A percentile compares a stretch with the other conserved stretches of the same genome.
Conservation (phyloP, 2,888 invertebrate genomes). For the Diaprepes abbreviatus region DNA sequence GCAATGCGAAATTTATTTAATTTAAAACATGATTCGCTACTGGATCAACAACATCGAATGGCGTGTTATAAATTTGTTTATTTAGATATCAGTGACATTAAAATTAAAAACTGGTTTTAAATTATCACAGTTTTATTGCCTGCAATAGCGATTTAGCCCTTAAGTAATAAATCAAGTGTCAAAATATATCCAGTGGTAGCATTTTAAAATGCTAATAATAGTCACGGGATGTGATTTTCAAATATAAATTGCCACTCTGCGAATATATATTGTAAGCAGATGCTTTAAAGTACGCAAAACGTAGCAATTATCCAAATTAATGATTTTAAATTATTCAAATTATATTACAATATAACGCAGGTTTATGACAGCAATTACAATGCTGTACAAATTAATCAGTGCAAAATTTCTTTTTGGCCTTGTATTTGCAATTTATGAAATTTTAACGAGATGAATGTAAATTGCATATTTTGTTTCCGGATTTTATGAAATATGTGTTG, state of each 20-base stretch:
- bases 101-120: slow-evolving; percentile 19
- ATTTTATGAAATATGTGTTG: slow-evolving; percentile 9
- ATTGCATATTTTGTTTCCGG: slow-evolving; percentile 5
- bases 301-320: slow-evolving; percentile 46
- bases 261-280: slow-evolving; percentile 48
- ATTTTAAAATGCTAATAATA: slow-evolving; percentile 45
- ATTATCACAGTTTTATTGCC: slow-evolving; percentile 17
- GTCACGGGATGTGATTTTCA: slow-evolving; percentile 39
- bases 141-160: slow-evolving; percentile 11
- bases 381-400: slow-evolving; percentile 36
- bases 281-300: slow-evolving; percentile 42
- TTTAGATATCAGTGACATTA: neutral
- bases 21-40: neutral
- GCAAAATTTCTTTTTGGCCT: slow-evolving; percentile 15
- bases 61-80: slow-evolving; percentile 5
- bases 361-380: slow-evolving; percentile 40
- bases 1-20: no score
- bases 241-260: slow-evolving; percentile 37
- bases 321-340: slow-evolving; percentile 48
- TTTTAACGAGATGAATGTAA: slow-evolving; percentile 22
- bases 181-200: slow-evolving; percentile 30
- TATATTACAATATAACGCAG: slow-evolving; percentile 35
- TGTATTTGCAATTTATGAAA: slow-evolving; percentile 21
- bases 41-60: neutral
- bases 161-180: slow-evolving; percentile 37